A percentile compares a stretch with the other conserved stretches of the same genome.
Conservation (phyloP, 1,140 invertebrate species). For the Halotydeus destructor region DNA sequence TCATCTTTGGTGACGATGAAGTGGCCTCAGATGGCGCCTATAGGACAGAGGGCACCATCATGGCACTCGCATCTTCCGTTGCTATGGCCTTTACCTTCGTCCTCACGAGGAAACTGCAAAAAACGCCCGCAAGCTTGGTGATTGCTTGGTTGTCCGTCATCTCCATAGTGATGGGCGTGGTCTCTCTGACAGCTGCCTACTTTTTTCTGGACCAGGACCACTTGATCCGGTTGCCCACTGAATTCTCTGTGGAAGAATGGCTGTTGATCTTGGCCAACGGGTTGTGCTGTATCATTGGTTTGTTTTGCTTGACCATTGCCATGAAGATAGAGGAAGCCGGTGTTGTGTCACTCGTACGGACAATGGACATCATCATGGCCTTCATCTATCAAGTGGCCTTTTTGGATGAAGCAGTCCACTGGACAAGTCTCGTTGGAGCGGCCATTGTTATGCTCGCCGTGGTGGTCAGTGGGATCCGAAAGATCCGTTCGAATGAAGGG, state of each 20-base stretch:
- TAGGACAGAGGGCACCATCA: background rate
- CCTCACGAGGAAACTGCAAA: constrained; percentile 54
- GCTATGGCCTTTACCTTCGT: constrained; percentile 42
- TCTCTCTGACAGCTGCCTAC: too few relatives aligned
- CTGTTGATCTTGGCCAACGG: background rate
- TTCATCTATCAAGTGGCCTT: constrained; percentile 28
- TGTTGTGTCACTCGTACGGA: constrained; percentile 62
- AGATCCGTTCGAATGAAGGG: too few relatives aligned
- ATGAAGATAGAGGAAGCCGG: constrained; percentile 47
- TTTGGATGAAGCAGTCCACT: constrained; percentile 9
- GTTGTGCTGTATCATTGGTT: background rate
- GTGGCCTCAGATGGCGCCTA: background rate
- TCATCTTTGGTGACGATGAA: constrained; percentile 19
- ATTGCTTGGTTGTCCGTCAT: constrained; percentile 33
- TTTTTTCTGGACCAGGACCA: too few relatives aligned
- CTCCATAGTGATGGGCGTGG: background rate
- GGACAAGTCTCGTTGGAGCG: constrained; percentile 6
- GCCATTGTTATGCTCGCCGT: too few relatives aligned
- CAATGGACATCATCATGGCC: constrained; percentile 69
- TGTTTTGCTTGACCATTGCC: background rate
- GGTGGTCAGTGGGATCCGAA: too few relatives aligned
- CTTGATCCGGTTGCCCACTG: background rate
- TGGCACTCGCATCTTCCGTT: constrained; percentile 6
- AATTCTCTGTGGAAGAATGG: background rate
- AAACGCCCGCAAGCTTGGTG: constrained; percentile 66